Percentiles rank a stretch among this genome's conserved stretches.
phyloP scores from a whole-genome alignment of 2,888 invertebrate genomes.

The Leucophenga maculata region DNA sequence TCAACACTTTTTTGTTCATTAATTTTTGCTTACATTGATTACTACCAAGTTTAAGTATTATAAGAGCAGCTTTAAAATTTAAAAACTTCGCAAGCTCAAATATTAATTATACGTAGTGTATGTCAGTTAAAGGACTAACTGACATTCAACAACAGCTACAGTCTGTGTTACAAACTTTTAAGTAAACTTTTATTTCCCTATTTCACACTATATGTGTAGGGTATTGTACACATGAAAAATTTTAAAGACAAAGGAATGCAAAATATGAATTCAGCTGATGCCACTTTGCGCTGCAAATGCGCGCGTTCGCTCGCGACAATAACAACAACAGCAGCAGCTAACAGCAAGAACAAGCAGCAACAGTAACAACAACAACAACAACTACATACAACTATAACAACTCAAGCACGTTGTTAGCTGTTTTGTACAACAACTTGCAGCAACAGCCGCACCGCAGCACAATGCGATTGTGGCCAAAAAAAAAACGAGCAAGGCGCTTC shows the following conservation, averaged over 20 bases:
- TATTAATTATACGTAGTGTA: too few species aligned
- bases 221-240: constrained; percentile 7
- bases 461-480: constrained; percentile 29
- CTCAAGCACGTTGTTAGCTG: constrained; percentile 29
- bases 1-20: too few species aligned
- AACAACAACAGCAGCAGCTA: constrained; percentile 32
- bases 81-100: too few species aligned
- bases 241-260: constrained; percentile 21
- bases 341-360: constrained; percentile 3
- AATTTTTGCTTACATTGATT: too few species aligned
- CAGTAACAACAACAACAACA: background rate
- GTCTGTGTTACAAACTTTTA: too few species aligned
- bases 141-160: too few species aligned
- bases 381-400: constrained; percentile 9
- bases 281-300: constrained; percentile 21
- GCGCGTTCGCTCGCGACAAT: constrained; percentile 19
- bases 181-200: too few species aligned
- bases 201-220: too few species aligned
- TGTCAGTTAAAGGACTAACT: too few species aligned
- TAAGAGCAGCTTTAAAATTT: too few species aligned
- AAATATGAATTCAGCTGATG: constrained; percentile 32
- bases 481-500: background rate
- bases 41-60: too few species aligned
- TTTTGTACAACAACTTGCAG: constrained; percentile 42
- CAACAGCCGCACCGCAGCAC: constrained; percentile 39